Conservation (phyloP, 1,140 invertebrate species). For the Contarinia nasturtii region DNA sequence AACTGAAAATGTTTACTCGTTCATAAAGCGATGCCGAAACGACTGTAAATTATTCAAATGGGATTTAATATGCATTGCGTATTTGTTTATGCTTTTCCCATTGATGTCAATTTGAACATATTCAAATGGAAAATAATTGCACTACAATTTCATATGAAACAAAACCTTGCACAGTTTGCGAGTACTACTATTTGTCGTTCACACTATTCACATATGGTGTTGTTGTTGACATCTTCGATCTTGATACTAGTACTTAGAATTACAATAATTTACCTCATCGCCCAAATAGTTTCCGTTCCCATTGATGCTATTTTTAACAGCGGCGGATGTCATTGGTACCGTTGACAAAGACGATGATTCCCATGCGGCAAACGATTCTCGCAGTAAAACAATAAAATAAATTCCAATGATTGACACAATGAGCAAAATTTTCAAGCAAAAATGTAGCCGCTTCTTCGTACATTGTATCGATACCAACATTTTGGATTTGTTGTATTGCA, state of each 20-base stretch:
- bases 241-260: too few species aligned
- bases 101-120: background rate
- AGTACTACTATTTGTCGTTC: too few species aligned
- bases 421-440: conserved; percentile 12
- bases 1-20: background rate
- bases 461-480: conserved; percentile 1
- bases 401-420: conserved; percentile 15
- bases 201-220: too few species aligned
- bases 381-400: conserved; percentile 19
- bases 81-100: conserved; percentile 5
- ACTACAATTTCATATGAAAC: too few species aligned
- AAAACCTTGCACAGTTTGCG: too few species aligned
- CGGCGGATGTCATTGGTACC: background rate
- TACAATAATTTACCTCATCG: background rate
- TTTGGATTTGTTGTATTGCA: background rate
- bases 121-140: too few species aligned
- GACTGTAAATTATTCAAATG: conserved; percentile 7
- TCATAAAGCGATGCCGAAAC: conserved; percentile 9
- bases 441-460: background rate
- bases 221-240: too few species aligned
- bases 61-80: conserved; percentile 2
- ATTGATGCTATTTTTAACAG: background rate
- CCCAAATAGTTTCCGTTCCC: background rate
- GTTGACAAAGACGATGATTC: conserved; percentile 9
- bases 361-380: conserved; percentile 19